Percentiles rank a stretch among this genome's conserved stretches.
These are phyloP conservation scores for Prunella himalayana DNA, from an alignment of 2,113 vertebrate genomes.

Conservation along the genomic window DNA sequence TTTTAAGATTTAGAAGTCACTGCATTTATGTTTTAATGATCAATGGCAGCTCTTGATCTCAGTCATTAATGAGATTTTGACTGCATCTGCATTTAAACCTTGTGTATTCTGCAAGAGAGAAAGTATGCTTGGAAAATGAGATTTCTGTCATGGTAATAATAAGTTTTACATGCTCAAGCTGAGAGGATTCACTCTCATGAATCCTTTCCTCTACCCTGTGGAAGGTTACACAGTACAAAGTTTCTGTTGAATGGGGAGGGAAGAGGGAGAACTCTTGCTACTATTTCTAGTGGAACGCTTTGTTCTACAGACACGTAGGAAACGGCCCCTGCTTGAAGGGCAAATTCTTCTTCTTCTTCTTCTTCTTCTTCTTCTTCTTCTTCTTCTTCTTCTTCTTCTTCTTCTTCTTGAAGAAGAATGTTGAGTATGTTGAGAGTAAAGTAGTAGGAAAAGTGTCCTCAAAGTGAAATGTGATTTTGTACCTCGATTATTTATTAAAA, in stretches of 20 bases:
- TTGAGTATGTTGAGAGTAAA: not conserved
- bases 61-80: constrained; percentile 49
- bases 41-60: constrained; percentile 42
- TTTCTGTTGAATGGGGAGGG: not conserved
- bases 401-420: too few species aligned
- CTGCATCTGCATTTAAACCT: constrained; percentile 25
- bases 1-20: constrained; percentile 31
- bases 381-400: not conserved
- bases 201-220: not conserved
- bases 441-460: not conserved
- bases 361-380: not conserved
- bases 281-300: not conserved
- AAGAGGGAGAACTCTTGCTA: not conserved
- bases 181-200: not conserved
- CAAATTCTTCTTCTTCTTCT: not conserved
- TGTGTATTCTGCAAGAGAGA: not conserved
- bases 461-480: not conserved
- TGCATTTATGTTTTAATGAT: constrained; percentile 28
- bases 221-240: not conserved
- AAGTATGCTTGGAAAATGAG: constrained; percentile 16
- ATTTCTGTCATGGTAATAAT: constrained; percentile 25
- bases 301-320: not conserved
- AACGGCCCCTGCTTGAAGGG: not conserved
- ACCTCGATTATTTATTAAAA: not conserved
- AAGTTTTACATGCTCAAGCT: constrained; percentile 6